Conservation (phyloP, 2,113 vertebrate genomes). For the Crocuta crocuta region DNA sequence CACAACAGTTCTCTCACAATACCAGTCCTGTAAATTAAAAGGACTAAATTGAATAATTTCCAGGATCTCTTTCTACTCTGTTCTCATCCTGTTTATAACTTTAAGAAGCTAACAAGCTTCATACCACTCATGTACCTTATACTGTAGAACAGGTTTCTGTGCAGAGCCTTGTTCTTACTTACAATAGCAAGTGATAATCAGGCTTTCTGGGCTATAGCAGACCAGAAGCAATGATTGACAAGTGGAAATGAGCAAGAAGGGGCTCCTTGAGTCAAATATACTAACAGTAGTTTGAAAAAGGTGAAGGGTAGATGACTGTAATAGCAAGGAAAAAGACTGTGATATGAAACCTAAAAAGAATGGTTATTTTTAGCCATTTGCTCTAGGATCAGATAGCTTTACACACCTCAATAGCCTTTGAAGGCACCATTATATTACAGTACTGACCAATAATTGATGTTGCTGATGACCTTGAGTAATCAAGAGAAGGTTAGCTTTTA, state of each 20-base stretch:
- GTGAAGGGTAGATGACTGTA: background rate
- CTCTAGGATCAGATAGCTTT: background rate
- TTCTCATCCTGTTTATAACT: background rate
- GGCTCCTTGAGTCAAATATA: conserved; percentile 2
- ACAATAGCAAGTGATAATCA: conserved; percentile 9
- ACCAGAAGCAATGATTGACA: conserved; percentile 45
- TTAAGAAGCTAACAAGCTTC: background rate
- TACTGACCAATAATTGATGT: background rate
- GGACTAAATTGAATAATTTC: background rate
- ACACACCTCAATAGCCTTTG: background rate
- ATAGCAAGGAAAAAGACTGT: background rate
- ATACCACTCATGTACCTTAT: background rate
- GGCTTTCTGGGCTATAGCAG: background rate
- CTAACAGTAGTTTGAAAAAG: background rate
- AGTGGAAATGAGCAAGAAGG: conserved; percentile 30
- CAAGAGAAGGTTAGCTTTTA: conserved; percentile 50
- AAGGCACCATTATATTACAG: background rate
- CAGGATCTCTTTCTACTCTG: background rate
- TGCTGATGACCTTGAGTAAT: conserved; percentile 39
- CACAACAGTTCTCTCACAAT: background rate
- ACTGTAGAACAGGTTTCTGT: background rate
- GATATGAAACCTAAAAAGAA: background rate
- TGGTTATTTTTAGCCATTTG: background rate
- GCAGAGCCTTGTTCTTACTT: conserved; percentile 26
- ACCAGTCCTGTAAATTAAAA: background rate